phyloP scores from a whole-genome alignment of 2,888 invertebrate species.

The Lasioglossum zephyrum region DNA sequence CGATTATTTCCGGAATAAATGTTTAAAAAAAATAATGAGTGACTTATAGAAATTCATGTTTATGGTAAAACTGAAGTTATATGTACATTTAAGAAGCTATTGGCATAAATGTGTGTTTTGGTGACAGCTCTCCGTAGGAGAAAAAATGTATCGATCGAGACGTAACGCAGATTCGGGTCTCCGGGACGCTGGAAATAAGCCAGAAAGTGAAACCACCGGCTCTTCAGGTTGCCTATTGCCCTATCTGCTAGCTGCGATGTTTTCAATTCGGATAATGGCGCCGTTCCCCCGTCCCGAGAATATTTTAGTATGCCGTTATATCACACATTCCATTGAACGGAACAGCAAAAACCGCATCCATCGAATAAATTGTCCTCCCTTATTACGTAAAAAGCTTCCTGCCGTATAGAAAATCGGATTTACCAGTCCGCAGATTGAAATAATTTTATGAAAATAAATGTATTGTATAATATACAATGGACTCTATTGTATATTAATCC shows the following conservation, averaged over 20 bases:
- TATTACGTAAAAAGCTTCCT: neutral
- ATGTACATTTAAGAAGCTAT: too few relatives aligned
- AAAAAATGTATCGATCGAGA: conserved; percentile 40
- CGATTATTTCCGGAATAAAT: too few relatives aligned
- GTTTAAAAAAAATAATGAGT: too few relatives aligned
- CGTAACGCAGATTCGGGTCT: conserved; percentile 71
- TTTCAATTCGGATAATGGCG: conserved; percentile 68
- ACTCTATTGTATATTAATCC: too few relatives aligned
- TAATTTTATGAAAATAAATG: neutral
- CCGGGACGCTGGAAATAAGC: conserved; percentile 75
- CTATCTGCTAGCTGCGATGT: conserved; percentile 55
- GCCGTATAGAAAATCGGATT: neutral
- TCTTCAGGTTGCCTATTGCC: conserved; percentile 64
- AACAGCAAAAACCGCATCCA: conserved; percentile 23
- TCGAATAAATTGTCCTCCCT: neutral
- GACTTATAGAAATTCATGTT: too few relatives aligned
- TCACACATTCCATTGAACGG: conserved; percentile 12
- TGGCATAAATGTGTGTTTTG: neutral
- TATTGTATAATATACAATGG: too few relatives aligned
- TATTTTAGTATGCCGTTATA: conserved; percentile 49
- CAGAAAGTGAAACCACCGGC: conserved; percentile 77
- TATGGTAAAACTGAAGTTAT: too few relatives aligned
- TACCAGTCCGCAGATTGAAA: neutral
- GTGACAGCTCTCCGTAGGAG: neutral
- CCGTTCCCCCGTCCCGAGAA: conserved; percentile 48